phyloP scores from a whole-genome alignment of 2,113 vertebrate genomes.

The Oceanodroma tethys region DNA sequence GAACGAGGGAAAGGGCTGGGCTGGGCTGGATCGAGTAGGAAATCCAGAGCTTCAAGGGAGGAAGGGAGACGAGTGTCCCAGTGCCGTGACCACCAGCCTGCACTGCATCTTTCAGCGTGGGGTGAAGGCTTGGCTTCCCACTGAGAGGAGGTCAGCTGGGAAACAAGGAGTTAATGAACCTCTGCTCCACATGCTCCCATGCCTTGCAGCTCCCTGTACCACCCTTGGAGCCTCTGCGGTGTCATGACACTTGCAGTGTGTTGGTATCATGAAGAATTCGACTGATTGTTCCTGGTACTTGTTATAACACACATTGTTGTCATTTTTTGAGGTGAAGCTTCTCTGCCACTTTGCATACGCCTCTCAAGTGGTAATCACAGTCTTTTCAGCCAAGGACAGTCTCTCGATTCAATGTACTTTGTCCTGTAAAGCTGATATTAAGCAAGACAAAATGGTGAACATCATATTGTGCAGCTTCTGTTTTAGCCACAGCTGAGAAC shows the following conservation, averaged over 20 bases:
- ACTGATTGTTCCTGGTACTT: background rate
- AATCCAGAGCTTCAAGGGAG: background rate
- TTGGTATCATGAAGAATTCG: background rate
- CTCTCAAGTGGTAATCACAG: background rate
- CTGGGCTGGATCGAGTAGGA: background rate
- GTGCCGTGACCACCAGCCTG: background rate
- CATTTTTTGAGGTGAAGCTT: conserved; percentile 17
- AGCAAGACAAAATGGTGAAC: conserved; percentile 8
- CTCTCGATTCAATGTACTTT: background rate
- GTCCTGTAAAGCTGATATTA: conserved; percentile 24
- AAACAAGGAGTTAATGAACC: background rate
- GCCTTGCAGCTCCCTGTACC: background rate
- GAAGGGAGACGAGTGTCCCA: background rate
- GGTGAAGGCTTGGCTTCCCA: background rate
- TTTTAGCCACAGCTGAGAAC: conserved; percentile 39
- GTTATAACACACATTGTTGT: background rate
- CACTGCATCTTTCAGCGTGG: background rate
- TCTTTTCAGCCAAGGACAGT: background rate
- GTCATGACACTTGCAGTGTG: accelerated
- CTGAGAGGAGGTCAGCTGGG: background rate
- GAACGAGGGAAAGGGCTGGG: background rate
- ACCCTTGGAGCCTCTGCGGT: background rate
- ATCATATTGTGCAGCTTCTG: conserved; percentile 47
- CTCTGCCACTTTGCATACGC: background rate
- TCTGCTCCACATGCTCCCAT: background rate